A percentile compares a stretch with the other conserved stretches of the same genome.
phyloP scores from a whole-genome alignment of 2,888 invertebrate species.

The Dendrolimus houi region DNA sequence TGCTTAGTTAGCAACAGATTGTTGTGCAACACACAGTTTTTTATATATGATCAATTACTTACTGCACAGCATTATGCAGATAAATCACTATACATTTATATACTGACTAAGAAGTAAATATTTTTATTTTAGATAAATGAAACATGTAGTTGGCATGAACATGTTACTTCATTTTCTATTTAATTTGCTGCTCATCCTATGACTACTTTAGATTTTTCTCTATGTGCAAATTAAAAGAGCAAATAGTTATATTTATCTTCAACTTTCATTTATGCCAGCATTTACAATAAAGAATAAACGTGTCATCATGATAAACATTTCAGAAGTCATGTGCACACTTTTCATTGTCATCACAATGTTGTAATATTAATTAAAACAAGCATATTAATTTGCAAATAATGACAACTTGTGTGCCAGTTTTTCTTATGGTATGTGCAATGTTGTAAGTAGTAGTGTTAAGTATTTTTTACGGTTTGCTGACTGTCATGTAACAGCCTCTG shows the following conservation, averaged over 20 bases:
- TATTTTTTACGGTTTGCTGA: constrained; percentile 46
- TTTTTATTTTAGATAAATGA: too few relatives aligned
- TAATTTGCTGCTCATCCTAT: neutral
- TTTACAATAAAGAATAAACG: neutral
- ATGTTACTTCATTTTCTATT: constrained; percentile 1
- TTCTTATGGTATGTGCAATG: constrained; percentile 4
- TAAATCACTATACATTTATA: too few relatives aligned
- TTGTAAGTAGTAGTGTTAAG: constrained; percentile 5
- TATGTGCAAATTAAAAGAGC: neutral
- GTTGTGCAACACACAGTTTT: too few relatives aligned
- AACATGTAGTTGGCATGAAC: neutral
- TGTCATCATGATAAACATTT: neutral
- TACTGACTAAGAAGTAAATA: too few relatives aligned
- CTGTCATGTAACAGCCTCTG: constrained; percentile 47
- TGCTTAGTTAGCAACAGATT: too few relatives aligned
- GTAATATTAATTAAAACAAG: neutral
- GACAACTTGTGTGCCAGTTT: neutral
- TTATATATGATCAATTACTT: too few relatives aligned
- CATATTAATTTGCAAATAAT: neutral
- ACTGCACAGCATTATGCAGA: too few relatives aligned
- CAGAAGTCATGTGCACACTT: neutral
- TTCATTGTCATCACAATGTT: neutral
- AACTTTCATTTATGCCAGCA: neutral
- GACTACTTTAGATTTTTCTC: too few relatives aligned
- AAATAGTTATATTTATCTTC: neutral